Conservation (phyloP, 1,140 invertebrate genomes). For the Yoshiicerus persimilis region DNA sequence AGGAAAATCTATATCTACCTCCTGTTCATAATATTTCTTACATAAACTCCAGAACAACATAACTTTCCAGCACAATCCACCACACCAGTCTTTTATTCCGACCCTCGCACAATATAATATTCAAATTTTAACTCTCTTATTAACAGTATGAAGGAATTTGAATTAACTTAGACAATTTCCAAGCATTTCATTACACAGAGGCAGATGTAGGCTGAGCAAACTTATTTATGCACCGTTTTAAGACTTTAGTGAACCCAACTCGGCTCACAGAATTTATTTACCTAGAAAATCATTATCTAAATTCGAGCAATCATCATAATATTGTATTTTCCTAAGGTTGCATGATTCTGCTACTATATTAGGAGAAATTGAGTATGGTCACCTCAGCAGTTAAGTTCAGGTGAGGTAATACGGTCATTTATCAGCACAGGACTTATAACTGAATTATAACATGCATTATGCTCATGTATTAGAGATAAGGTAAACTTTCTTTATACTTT, state of each 20-base stretch:
- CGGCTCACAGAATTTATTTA: neutral
- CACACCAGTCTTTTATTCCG: neutral
- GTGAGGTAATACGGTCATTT: neutral
- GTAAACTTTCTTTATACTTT: neutral
- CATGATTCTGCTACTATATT: neutral
- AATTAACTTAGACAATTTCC: neutral
- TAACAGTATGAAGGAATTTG: neutral
- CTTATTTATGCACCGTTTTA: neutral
- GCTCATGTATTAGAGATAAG: conserved; percentile 3
- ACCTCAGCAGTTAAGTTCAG: neutral
- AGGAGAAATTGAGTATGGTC: neutral
- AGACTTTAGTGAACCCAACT: neutral
- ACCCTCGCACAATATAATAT: neutral
- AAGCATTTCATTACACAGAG: neutral
- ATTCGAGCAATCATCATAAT: neutral
- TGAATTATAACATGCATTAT: conserved; percentile 27
- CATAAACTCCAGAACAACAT: neutral
- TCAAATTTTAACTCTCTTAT: neutral
- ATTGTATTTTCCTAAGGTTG: neutral
- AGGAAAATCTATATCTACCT: neutral
- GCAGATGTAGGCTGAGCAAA: neutral
- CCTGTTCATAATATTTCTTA: neutral
- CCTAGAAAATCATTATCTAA: neutral
- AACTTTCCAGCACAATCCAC: neutral
- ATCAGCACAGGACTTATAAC: neutral